These are phyloP conservation scores for Drosophila seguyi DNA, from an alignment of 1,140 invertebrate species.

Conservation along the genomic window DNA sequence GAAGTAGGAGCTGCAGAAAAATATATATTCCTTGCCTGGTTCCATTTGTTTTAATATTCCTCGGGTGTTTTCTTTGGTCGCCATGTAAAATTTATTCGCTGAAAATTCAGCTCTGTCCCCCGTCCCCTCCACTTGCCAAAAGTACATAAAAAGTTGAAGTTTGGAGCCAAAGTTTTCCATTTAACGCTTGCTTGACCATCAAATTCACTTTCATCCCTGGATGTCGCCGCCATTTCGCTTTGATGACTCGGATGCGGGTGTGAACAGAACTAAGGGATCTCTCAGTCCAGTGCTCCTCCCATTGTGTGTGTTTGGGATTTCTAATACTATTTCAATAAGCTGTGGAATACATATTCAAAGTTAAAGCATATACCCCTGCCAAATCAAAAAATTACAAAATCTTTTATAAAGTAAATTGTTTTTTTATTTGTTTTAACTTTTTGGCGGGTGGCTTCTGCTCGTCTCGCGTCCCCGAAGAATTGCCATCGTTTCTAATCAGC, in stretches of 20 bases:
- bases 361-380: too few relatives aligned
- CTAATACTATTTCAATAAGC: not conserved
- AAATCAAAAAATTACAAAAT: constrained; percentile 6
- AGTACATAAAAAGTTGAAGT: constrained; percentile 50
- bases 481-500: constrained; percentile 52
- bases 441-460: constrained; percentile 1
- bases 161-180: constrained; percentile 60
- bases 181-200: constrained; percentile 65
- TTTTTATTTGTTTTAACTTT: constrained; percentile 28
- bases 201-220: constrained; percentile 69
- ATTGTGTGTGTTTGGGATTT: constrained; percentile 6
- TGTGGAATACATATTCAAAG: not conserved
- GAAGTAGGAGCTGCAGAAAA: constrained; percentile 23
- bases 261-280: constrained; percentile 24
- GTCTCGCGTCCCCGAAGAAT: constrained; percentile 15
- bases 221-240: constrained; percentile 52
- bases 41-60: constrained; percentile 71
- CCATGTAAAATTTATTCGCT: constrained; percentile 69
- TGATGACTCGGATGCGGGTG: constrained; percentile 55
- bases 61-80: constrained; percentile 63
- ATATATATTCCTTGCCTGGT: constrained; percentile 16
- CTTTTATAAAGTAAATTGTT: constrained; percentile 11
- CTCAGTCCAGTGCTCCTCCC: constrained; percentile 7
- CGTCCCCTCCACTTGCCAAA: not conserved
- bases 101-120: constrained; percentile 9